Conservation (phyloP, 2,113 vertebrate species). For the Cephalopholis sonnerati region DNA sequence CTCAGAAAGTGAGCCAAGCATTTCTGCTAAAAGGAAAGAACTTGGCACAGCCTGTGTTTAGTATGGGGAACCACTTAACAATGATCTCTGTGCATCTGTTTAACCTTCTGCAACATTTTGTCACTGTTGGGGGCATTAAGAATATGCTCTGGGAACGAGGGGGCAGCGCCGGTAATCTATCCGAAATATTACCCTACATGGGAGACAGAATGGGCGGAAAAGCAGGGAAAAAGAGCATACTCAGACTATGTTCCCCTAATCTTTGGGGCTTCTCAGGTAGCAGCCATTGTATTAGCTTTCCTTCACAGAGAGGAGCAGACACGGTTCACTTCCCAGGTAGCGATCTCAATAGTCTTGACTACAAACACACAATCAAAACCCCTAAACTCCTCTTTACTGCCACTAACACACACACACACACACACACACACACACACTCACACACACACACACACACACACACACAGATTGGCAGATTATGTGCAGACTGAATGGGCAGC, state of each 20-base stretch:
- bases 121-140: conserved; percentile 28
- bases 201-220: background rate
- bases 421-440: conserved; percentile 12
- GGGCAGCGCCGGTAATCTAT: conserved; percentile 37
- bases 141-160: conserved; percentile 4
- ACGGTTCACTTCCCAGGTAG: conserved; percentile 52
- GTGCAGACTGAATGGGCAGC: conserved; percentile 27
- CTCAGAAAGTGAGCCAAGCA: conserved; percentile 29
- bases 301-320: conserved; percentile 10
- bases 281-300: conserved; percentile 21
- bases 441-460: conserved; percentile 7
- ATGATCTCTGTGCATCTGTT: conserved; percentile 40
- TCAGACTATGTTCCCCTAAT: conserved; percentile 28
- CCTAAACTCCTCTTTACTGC: background rate
- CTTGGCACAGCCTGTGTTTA: conserved; percentile 50
- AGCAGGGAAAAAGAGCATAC: background rate
- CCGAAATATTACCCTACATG: conserved; percentile 51
- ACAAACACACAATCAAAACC: conserved; percentile 12
- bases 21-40: conserved; percentile 46
- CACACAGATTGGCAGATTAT: conserved; percentile 3
- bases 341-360: conserved; percentile 45
- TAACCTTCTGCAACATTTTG: conserved; percentile 40
- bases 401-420: background rate
- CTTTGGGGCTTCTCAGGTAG: conserved; percentile 53
- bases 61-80: conserved; percentile 66